Evolutionary conservation across 2,888 invertebrate genomes (phyloP).

Genomic region (Buathra laborator): DNA sequence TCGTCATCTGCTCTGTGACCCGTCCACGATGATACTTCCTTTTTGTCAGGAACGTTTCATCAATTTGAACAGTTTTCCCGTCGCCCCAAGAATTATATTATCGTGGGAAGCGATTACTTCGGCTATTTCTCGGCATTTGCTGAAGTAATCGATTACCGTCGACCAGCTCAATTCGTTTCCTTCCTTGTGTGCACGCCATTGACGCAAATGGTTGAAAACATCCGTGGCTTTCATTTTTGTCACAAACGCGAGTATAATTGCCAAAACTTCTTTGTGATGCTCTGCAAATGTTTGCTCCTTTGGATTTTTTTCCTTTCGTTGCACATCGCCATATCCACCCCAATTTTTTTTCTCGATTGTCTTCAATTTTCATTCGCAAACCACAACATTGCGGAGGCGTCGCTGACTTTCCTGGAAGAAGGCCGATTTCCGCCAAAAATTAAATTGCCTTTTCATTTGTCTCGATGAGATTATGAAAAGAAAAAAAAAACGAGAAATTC

Average conservation of each 20-base stretch:
- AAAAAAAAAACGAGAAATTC: slow-evolving; percentile 31
- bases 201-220: not conserved
- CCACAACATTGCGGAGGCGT: not conserved
- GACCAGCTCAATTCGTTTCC: slow-evolving; percentile 15
- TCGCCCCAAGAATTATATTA: slow-evolving; percentile 43
- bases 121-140: slow-evolving; percentile 59
- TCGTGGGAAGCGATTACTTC: slow-evolving; percentile 56
- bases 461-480: slow-evolving; percentile 35
- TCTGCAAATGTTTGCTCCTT: slow-evolving; percentile 44
- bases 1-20: slow-evolving; percentile 47
- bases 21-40: not conserved
- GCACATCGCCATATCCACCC: slow-evolving; percentile 43
- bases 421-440: slow-evolving; percentile 34
- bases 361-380: too few relatives aligned
- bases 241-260: not conserved
- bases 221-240: not conserved
- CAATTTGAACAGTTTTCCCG: not conserved
- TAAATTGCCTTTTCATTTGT: slow-evolving; percentile 22
- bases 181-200: slow-evolving; percentile 24
- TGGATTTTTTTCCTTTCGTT: slow-evolving; percentile 35
- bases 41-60: slow-evolving; percentile 62
- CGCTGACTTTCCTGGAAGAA: not conserved
- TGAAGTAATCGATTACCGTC: slow-evolving; percentile 61
- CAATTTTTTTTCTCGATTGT: slow-evolving; percentile 10
- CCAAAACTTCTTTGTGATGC: not conserved